These are phyloP conservation scores for Melanocharis versteri DNA, from an alignment of 2,113 vertebrate genomes.

Conservation along the genomic window DNA sequence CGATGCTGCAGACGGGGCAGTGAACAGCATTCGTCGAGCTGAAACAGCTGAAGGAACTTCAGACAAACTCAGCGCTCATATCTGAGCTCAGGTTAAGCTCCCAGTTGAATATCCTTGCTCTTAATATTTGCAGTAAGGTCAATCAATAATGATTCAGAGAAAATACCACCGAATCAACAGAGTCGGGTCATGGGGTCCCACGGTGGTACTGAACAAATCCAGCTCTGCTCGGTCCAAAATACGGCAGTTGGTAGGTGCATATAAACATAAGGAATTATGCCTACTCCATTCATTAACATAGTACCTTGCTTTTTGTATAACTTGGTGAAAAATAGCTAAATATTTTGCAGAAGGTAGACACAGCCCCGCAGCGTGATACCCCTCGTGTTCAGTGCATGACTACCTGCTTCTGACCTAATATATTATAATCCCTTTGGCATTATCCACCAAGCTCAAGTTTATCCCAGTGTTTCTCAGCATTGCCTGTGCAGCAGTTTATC, in stretches of 20 bases:
- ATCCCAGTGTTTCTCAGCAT: not conserved
- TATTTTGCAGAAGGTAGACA: not conserved
- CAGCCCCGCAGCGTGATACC: not conserved
- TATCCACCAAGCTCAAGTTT: not conserved
- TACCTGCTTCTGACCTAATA: not conserved
- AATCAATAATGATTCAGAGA: conserved; percentile 33
- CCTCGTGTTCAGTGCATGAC: not conserved
- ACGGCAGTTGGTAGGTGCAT: not conserved
- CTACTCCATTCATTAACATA: not conserved
- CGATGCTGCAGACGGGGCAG: not conserved
- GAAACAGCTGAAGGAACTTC: not conserved
- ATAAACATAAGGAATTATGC: not conserved
- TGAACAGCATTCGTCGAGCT: not conserved
- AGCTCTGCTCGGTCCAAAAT: not conserved
- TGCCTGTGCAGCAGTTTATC: not conserved
- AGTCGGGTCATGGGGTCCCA: not conserved
- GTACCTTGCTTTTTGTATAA: not conserved
- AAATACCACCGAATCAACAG: not conserved
- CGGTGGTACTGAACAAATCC: not conserved
- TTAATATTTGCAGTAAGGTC: not conserved
- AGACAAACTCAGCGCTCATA: not conserved
- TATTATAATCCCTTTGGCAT: not conserved
- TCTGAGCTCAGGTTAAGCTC: not conserved
- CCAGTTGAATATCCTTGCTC: not conserved
- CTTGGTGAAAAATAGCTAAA: not conserved